Evolutionary conservation across 1,140 invertebrate genomes (phyloP).

Genomic region (Conopomorpha cramerella): DNA sequence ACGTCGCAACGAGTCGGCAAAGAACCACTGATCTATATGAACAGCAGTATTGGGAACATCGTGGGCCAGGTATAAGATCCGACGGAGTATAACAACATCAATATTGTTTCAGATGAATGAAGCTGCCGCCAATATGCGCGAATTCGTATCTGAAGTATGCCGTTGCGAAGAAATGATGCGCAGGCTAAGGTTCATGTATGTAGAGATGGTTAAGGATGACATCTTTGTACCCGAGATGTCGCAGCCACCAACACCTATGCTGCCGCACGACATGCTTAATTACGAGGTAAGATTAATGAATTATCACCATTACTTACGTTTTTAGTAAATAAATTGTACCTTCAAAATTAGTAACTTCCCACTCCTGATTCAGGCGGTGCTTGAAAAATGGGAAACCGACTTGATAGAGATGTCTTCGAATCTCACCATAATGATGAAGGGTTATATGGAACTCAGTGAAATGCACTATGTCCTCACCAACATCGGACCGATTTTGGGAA

Average conservation of each 20-base stretch:
- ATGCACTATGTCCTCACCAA: conserved; percentile 85
- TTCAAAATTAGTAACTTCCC: too few species aligned
- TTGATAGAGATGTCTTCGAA: conserved; percentile 84
- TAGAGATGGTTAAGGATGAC: conserved; percentile 58
- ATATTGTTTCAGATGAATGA: too few species aligned
- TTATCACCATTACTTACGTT: too few species aligned
- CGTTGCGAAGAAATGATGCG: conserved; percentile 71
- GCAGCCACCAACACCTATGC: conserved; percentile 16
- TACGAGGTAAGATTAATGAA: conserved; percentile 16
- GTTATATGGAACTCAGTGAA: conserved; percentile 86
- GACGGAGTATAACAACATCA: too few species aligned
- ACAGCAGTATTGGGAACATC: too few species aligned
- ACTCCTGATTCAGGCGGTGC: conserved; percentile 64
- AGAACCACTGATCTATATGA: too few species aligned
- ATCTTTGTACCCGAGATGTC: conserved; percentile 14
- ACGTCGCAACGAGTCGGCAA: too few species aligned
- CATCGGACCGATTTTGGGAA: conserved; percentile 84
- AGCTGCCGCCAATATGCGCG: too few species aligned
- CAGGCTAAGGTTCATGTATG: conserved; percentile 67
- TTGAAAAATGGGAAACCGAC: conserved; percentile 85
- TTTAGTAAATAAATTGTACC: too few species aligned
- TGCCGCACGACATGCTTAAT: conserved; percentile 19
- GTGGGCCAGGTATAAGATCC: too few species aligned
- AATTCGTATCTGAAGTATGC: conserved; percentile 68
- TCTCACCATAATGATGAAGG: conserved; percentile 82